Evolutionary conservation across 2,797 vertebrate genomes (phyloP), one percentile per base, ranked within the genome.

Genomic region (Hapalemur alaotrensis): DNA sequence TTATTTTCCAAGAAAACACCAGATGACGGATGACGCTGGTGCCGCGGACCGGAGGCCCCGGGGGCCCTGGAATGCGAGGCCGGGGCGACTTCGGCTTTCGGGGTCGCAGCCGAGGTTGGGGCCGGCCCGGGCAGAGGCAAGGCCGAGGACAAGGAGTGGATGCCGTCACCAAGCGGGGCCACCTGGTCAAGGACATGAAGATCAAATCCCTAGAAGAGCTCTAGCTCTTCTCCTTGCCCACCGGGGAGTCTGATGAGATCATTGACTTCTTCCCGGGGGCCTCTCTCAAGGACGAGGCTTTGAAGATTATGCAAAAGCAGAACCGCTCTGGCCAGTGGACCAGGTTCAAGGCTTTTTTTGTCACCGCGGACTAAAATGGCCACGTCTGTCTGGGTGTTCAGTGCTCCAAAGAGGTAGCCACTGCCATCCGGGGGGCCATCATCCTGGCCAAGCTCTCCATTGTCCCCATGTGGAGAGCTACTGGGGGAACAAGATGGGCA

Each of bases 101-200:
- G 20, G 32, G 32, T 76, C 48, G 30, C 48, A 48, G 46, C 73
- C 5, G 6, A n/a, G 32, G 46, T 76, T 2, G 9, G 73, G 18
- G 73, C 30, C 20, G 18, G 30, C 22, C 22, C 1, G 30, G 17
- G 43, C 3, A 46, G 7, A 75, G 32, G 35, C 72, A 80, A 80
- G 23, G 38, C 23, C 1, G 4, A 13, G 23, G 17, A 30, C 28
- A 43, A 61, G 38, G 57, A 99, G 99, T 99, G 99, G 99, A 98
- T 99, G 87, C 99, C 11, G 99, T 99, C 96, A 99, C 99, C 96
- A 99, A 99, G 96, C 99, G 99, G 90, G 99, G 99, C 43, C 54
- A 25, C 54, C 54, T 57, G 22, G 9, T 57, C 54, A 23, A 57
- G 54, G 54, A 57, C 54, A 25, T 25, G 54, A 57, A 57, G 22